Evolutionary conservation across 2,888 invertebrate species (phyloP).

Genomic region (Orchestes rusci): DNA sequence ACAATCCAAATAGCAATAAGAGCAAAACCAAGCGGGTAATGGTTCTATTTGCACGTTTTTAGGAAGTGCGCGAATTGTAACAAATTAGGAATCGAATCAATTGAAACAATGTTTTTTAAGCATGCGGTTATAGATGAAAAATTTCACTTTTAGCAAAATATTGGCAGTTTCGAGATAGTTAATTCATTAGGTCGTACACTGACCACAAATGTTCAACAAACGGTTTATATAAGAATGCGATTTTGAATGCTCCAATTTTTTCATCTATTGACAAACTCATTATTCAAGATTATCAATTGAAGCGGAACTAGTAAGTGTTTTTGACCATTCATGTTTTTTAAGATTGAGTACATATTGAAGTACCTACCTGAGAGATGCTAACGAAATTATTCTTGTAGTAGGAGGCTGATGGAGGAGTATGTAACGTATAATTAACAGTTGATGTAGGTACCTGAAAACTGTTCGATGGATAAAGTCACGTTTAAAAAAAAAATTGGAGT

Average conservation of each 20-base stretch:
- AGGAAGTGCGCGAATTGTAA: constrained; percentile 34
- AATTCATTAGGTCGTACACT: constrained; percentile 9
- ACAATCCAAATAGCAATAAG: constrained; percentile 27
- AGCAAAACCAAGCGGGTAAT: constrained; percentile 35
- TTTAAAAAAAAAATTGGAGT: too few relatives aligned
- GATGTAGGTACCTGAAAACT: too few relatives aligned
- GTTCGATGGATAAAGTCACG: too few relatives aligned
- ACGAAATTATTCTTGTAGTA: too few relatives aligned
- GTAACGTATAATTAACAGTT: too few relatives aligned
- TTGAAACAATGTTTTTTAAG: constrained; percentile 32
- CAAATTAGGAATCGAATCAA: constrained; percentile 36
- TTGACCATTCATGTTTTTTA: too few relatives aligned
- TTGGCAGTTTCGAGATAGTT: not conserved
- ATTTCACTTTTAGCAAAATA: constrained; percentile 30
- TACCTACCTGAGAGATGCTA: too few relatives aligned
- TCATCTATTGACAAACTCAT: constrained; percentile 9
- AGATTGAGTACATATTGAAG: too few relatives aligned
- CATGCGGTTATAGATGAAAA: constrained; percentile 28
- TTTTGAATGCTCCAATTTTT: constrained; percentile 17
- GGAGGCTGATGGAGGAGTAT: too few relatives aligned
- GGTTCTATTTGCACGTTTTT: constrained; percentile 33
- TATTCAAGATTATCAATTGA: too few relatives aligned
- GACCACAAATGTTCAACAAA: constrained; percentile 10
- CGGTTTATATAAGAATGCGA: constrained; percentile 18
- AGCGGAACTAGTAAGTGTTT: too few relatives aligned